Conservation (phyloP, 2,888 invertebrate species). For the Ametastegia equiseti region DNA sequence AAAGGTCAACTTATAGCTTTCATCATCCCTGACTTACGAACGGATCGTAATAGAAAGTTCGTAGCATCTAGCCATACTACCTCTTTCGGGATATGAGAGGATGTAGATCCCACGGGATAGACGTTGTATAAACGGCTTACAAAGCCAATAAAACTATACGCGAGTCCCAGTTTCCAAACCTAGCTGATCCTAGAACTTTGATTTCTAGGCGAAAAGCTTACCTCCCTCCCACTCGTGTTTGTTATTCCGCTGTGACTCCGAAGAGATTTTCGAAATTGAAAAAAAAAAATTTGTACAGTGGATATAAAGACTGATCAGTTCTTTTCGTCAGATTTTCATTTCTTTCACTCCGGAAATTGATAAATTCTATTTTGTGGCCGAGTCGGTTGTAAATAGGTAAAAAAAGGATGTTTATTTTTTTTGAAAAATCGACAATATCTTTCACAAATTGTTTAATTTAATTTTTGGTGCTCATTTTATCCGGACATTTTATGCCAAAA, state of each 20-base stretch:
- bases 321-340: no score
- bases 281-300: no score
- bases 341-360: no score
- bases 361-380: no score
- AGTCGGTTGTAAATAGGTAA: no score
- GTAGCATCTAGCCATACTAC: neutral
- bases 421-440: no score
- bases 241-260: neutral
- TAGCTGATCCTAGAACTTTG: neutral
- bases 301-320: no score
- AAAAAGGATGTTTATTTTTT: no score
- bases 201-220: neutral
- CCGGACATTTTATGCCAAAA: no score
- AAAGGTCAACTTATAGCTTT: neutral
- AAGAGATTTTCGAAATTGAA: no score
- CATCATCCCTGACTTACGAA: neutral
- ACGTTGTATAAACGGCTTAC: constrained; percentile 34
- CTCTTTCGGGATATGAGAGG: constrained; percentile 9
- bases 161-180: neutral
- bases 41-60: neutral
- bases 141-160: constrained; percentile 21
- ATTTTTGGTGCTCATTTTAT: no score
- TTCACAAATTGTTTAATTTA: no score
- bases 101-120: constrained; percentile 8
- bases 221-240: neutral